phyloP scores from a whole-genome alignment of 2,113 vertebrate genomes.

The Hystrix brachyura region DNA sequence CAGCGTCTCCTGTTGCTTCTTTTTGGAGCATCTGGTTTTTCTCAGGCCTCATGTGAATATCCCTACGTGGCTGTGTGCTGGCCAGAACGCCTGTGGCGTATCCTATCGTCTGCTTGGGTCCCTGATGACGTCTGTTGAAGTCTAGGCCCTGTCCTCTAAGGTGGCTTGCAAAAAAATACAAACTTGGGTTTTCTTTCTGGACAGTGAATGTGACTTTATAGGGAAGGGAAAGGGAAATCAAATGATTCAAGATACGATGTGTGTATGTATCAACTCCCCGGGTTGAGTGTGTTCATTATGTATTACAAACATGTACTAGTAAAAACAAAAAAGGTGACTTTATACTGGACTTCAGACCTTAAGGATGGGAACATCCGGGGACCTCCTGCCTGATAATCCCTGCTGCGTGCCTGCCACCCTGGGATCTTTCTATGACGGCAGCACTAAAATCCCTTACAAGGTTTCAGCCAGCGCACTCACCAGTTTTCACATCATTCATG shows the following conservation, averaged over 20 bases:
- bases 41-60: conserved; percentile 67
- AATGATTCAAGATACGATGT: not conserved
- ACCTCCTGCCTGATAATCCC: not conserved
- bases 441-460: not conserved
- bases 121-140: conserved; percentile 35
- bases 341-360: not conserved
- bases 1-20: conserved; percentile 63
- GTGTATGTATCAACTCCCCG: not conserved
- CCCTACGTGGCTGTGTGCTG: conserved; percentile 35
- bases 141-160: not conserved
- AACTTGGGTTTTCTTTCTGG: conserved; percentile 1
- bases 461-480: not conserved
- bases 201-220: not conserved
- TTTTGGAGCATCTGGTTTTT: conserved; percentile 78
- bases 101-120: not conserved
- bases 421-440: not conserved
- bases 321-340: not conserved
- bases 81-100: conserved; percentile 17
- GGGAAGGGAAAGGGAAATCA: not conserved
- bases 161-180: not conserved
- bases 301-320: not conserved
- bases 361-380: not conserved
- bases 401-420: too few species aligned
- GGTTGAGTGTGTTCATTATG: not conserved
- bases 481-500: not conserved